Evolutionary conservation across 2,888 invertebrate genomes (phyloP).

Genomic region (Eupithecia inturbata): DNA sequence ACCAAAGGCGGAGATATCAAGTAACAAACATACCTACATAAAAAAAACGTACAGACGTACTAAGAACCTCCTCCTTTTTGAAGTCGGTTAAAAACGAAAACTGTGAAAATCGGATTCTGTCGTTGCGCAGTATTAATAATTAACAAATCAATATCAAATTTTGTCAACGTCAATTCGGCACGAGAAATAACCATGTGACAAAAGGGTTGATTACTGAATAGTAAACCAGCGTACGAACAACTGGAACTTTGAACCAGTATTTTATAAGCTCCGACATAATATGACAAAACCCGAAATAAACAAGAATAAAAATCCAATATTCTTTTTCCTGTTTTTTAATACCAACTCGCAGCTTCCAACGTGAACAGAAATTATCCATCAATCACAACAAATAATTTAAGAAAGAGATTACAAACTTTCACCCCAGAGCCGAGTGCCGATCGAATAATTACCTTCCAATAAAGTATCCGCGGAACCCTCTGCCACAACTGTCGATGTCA

Average conservation of each 20-base stretch:
- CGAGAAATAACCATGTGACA: too few relatives aligned
- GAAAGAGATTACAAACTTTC: conserved; percentile 42
- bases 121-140: too few relatives aligned
- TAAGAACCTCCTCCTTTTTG: too few relatives aligned
- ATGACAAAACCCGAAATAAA: background rate
- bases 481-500: conserved; percentile 84
- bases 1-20: too few relatives aligned
- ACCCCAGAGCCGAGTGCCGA: conserved; percentile 59
- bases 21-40: too few relatives aligned
- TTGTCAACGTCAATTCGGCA: too few relatives aligned
- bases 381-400: conserved; percentile 38
- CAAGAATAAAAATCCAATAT: background rate
- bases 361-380: conserved; percentile 32
- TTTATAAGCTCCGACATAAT: background rate
- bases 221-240: background rate
- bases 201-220: too few relatives aligned
- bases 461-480: conserved; percentile 78
- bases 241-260: background rate
- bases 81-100: too few relatives aligned
- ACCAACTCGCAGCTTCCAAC: background rate
- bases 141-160: too few relatives aligned
- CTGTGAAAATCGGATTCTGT: too few relatives aligned
- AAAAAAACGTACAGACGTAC: too few relatives aligned
- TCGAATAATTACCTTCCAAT: conserved; percentile 81
- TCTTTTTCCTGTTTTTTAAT: background rate